Conservation (phyloP, 2,888 invertebrate species). For the Trichogramma evanescens region DNA sequence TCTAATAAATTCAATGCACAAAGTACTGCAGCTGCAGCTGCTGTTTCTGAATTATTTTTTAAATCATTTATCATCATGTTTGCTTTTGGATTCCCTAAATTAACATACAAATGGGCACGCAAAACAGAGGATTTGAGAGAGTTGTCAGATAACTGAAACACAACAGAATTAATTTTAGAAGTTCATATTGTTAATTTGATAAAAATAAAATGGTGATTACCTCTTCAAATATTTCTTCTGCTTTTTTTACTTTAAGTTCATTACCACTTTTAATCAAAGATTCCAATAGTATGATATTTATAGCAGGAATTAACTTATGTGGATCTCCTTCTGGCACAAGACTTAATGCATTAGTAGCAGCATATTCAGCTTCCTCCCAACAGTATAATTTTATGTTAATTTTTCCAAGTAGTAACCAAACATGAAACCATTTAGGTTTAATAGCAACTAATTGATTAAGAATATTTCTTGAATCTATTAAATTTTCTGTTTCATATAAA, state of each 20-base stretch:
- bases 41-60: constrained; percentile 30
- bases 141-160: constrained; percentile 27
- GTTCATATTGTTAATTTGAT: neutral
- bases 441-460: constrained; percentile 45
- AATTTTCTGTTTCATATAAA: constrained; percentile 50
- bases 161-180: constrained; percentile 11
- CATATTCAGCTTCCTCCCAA: constrained; percentile 49
- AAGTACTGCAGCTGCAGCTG: constrained; percentile 44
- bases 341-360: constrained; percentile 43
- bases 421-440: constrained; percentile 47
- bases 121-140: constrained; percentile 30
- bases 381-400: constrained; percentile 51
- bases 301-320: constrained; percentile 33
- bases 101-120: constrained; percentile 43
- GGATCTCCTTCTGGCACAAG: constrained; percentile 36
- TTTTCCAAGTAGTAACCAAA: constrained; percentile 50
- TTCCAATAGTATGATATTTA: constrained; percentile 42
- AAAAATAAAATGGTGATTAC: constrained; percentile 31
- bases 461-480: constrained; percentile 53
- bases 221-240: constrained; percentile 39
- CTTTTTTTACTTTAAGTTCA: constrained; percentile 50
- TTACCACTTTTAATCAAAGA: constrained; percentile 45
- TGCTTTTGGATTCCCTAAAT: constrained; percentile 44
- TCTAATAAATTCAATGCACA: constrained; percentile 51
- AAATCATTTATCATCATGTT: constrained; percentile 41